Evolutionary conservation across 2,797 vertebrate species (phyloP).

Genomic region (Arremon aurantiirostris): DNA sequence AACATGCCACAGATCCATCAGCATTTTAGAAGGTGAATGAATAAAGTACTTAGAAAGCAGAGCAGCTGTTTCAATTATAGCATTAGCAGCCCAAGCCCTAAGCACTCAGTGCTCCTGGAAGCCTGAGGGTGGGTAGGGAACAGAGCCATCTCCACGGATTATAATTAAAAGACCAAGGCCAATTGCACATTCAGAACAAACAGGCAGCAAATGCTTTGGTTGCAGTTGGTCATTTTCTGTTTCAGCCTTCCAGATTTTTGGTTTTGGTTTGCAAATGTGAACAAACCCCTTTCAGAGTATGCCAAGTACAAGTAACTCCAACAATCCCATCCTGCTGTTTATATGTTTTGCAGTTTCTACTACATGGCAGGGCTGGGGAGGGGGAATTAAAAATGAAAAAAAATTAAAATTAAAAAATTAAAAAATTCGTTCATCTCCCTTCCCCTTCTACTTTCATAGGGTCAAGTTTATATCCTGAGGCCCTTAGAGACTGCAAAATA

Average conservation of each 20-base stretch:
- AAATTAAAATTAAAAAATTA: neutral
- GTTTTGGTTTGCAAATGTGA: conserved; percentile 39
- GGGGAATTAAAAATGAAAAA: too few species aligned
- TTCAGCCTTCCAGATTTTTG: conserved; percentile 19
- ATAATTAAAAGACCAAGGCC: conserved; percentile 22
- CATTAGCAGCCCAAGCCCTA: neutral
- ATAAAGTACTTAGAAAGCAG: neutral
- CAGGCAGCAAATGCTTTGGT: neutral
- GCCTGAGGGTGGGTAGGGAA: neutral
- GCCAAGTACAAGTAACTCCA: conserved; percentile 2
- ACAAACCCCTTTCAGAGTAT: neutral
- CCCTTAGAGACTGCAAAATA: neutral
- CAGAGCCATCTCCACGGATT: conserved; percentile 2
- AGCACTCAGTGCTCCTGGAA: conserved; percentile 18
- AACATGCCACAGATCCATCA: neutral
- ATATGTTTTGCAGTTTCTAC: neutral
- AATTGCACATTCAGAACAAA: conserved; percentile 31
- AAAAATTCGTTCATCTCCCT: neutral
- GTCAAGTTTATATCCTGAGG: neutral
- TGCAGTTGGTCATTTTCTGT: conserved; percentile 29
- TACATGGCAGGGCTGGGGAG: neutral
- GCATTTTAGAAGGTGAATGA: conserved; percentile 17
- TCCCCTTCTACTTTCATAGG: neutral
- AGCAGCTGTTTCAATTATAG: conserved; percentile 45
- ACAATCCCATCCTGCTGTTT: neutral